Conservation (phyloP, 2,113 vertebrate species). For the Melanotaenia duboulayi region DNA sequence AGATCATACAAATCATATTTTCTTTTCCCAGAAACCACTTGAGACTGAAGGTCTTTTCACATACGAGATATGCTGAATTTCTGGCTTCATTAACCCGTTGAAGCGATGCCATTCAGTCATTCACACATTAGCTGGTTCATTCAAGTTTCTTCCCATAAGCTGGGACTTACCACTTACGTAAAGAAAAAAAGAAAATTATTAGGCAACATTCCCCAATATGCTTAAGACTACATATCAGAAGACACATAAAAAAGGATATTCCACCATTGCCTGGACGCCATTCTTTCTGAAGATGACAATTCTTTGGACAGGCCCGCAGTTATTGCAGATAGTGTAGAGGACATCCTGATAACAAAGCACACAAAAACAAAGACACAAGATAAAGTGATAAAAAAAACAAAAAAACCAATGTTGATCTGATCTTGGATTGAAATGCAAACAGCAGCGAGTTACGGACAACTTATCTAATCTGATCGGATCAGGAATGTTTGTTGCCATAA, state of each 20-base stretch:
- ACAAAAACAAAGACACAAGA: neutral
- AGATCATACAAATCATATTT: neutral
- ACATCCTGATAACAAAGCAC: slow-evolving; percentile 86
- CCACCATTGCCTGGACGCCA: slow-evolving; percentile 98
- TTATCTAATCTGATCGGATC: neutral
- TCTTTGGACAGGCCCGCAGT: slow-evolving; percentile 94
- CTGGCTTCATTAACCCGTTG: no score
- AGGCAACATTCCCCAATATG: no score
- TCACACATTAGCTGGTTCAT: no score
- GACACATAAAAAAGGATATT: slow-evolving; percentile 89
- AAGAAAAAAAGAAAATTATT: no score
- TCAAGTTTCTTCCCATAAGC: no score
- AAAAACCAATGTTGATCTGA: neutral
- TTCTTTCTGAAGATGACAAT: slow-evolving; percentile 98
- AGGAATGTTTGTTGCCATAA: no score
- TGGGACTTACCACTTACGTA: no score
- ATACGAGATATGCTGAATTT: no score
- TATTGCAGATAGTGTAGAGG: slow-evolving; percentile 97
- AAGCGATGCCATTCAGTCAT: no score
- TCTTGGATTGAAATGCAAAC: neutral
- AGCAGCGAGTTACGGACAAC: neutral
- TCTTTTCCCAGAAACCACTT: neutral
- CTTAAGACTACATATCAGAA: neutral
- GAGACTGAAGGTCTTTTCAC: neutral
- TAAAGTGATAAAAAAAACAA: neutral